Evolutionary conservation across 2,113 vertebrate genomes (phyloP).

Genomic region (Calyptommatus sinebrachiatus): DNA sequence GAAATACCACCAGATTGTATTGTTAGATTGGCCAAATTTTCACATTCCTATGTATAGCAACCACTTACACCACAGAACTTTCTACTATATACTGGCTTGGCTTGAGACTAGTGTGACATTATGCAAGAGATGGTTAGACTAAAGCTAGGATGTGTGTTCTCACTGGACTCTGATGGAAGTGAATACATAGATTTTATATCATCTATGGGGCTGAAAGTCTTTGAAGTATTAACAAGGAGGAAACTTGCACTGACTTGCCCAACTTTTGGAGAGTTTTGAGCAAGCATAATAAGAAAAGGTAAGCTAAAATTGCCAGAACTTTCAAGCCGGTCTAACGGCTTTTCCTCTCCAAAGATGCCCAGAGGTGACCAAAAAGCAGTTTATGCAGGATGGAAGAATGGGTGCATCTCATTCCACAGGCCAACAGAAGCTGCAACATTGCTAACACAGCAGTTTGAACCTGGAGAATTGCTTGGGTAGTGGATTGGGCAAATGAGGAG

Average conservation of each 20-base stretch:
- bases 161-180: no score
- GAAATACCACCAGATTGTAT: no score
- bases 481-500: not conserved
- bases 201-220: not conserved
- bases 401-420: not conserved
- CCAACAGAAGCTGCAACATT: not conserved
- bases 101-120: no score
- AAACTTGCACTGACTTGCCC: no score
- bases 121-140: no score
- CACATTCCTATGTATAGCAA: no score
- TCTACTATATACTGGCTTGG: no score
- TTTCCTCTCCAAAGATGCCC: not conserved
- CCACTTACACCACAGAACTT: no score
- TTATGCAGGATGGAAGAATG: not conserved
- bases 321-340: not conserved
- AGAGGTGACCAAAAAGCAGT: not conserved
- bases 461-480: not conserved
- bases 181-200: no score
- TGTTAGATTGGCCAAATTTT: no score
- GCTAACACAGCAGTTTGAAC: slow-evolving; percentile 2
- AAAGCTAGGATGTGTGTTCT: no score
- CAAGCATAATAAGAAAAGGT: no score
- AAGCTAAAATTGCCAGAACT: not conserved
- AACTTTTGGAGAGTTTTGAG: not conserved
- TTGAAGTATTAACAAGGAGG: not conserved